phyloP scores from a whole-genome alignment of 2,113 vertebrate genomes.

The Cyprinodon brontotheroides region DNA sequence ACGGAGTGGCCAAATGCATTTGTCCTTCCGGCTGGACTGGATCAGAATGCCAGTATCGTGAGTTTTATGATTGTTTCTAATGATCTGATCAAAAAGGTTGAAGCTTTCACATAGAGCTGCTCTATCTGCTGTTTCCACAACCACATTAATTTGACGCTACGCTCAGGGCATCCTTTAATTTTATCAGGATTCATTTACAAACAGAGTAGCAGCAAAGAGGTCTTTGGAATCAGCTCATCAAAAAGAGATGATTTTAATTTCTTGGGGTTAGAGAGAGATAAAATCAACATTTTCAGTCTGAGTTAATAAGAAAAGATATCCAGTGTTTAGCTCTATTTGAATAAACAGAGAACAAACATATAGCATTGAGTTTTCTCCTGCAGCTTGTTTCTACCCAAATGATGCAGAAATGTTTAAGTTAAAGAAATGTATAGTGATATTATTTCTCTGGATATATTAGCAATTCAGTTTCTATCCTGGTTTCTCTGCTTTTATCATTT shows the following conservation, averaged over 20 bases:
- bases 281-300: no score
- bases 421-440: not conserved
- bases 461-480: not conserved
- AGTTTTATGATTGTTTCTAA: slow-evolving; percentile 41
- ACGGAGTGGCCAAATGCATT: slow-evolving; percentile 82
- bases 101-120: slow-evolving; percentile 30
- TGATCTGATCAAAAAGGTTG: slow-evolving; percentile 22
- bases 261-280: no score
- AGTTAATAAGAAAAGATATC: no score
- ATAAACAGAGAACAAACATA: no score
- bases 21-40: slow-evolving; percentile 87
- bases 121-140: slow-evolving; percentile 18
- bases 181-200: not conserved
- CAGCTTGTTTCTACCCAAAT: no score
- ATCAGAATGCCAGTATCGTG: slow-evolving; percentile 87
- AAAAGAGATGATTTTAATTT: no score
- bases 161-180: no score
- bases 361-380: no score
- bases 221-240: no score
- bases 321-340: no score
- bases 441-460: not conserved
- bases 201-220: no score
- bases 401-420: not conserved
- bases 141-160: not conserved
- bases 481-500: not conserved